phyloP scores from a whole-genome alignment of 1,140 invertebrate species.

The Diuraphis noxia region DNA sequence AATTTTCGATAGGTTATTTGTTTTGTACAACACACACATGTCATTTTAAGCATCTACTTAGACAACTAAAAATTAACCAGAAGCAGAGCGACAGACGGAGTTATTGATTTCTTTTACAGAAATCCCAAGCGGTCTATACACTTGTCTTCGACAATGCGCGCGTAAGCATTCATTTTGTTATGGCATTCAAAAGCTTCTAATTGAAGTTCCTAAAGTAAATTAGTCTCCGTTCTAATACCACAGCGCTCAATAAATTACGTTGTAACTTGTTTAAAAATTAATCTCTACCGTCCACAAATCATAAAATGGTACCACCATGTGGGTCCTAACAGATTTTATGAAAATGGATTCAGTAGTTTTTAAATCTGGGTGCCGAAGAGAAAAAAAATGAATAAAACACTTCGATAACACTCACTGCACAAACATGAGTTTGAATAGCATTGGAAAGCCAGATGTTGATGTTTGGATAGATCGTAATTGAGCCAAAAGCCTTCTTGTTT shows the following conservation, averaged over 20 bases:
- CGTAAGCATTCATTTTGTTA: background rate
- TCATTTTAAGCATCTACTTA: background rate
- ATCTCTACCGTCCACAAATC: background rate
- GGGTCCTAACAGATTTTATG: background rate
- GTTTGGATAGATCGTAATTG: slow-evolving; percentile 2
- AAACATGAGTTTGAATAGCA: background rate
- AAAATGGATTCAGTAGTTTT: background rate
- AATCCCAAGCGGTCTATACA: background rate
- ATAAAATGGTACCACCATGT: background rate
- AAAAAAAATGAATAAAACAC: background rate
- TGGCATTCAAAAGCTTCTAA: background rate
- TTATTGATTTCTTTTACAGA: slow-evolving; percentile 8
- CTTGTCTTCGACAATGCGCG: background rate
- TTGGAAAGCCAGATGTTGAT: slow-evolving; percentile 21
- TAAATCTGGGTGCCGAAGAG: background rate
- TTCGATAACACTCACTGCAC: background rate
- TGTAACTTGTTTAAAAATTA: background rate
- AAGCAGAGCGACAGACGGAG: background rate
- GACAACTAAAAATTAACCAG: background rate
- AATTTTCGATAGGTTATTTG: background rate
- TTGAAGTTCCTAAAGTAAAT: background rate
- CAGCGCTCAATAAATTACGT: background rate
- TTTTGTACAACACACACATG: background rate
- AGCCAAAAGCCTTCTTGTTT: background rate
- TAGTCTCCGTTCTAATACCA: background rate